Conservation (phyloP, 2,113 vertebrate genomes). For the Caracal caracal region DNA sequence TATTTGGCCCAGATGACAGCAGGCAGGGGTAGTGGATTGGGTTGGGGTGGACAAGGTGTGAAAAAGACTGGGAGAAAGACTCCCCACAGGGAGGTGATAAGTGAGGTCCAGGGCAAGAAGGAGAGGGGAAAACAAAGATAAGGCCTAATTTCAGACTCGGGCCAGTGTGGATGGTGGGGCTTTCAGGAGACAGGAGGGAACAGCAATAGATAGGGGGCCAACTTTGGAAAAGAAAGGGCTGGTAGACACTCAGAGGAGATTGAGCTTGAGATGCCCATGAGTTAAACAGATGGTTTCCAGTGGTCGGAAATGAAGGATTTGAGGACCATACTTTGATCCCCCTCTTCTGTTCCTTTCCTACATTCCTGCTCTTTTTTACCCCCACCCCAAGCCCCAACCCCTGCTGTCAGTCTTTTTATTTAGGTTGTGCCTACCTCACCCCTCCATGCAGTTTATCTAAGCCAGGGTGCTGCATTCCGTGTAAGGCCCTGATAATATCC, state of each 20-base stretch:
- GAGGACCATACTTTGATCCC: not conserved
- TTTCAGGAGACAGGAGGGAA: not conserved
- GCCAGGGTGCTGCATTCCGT: not conserved
- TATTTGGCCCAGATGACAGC: not conserved
- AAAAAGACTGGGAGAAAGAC: not conserved
- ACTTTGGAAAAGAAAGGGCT: not conserved
- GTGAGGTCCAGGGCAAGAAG: not conserved
- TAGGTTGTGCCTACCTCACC: not conserved
- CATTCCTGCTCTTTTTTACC: not conserved
- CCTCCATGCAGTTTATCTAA: not conserved
- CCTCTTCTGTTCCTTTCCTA: not conserved
- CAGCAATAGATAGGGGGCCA: not conserved
- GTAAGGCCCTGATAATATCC: not conserved
- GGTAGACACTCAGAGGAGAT: not conserved
- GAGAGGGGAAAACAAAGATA: not conserved
- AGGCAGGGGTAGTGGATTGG: not conserved
- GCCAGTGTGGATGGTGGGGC: not conserved
- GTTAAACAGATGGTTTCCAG: not conserved
- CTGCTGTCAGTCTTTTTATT: not conserved
- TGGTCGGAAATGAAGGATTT: not conserved
- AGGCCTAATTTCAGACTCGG: rapidly evolving
- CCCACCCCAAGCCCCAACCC: not conserved
- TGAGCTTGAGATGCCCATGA: not conserved
- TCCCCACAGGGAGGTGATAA: rapidly evolving
- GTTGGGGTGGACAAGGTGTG: not conserved